Evolutionary conservation across 2,797 vertebrate species (phyloP), one percentile per base, ranked within the genome.

Genomic region (Acanthis flammea): DNA sequence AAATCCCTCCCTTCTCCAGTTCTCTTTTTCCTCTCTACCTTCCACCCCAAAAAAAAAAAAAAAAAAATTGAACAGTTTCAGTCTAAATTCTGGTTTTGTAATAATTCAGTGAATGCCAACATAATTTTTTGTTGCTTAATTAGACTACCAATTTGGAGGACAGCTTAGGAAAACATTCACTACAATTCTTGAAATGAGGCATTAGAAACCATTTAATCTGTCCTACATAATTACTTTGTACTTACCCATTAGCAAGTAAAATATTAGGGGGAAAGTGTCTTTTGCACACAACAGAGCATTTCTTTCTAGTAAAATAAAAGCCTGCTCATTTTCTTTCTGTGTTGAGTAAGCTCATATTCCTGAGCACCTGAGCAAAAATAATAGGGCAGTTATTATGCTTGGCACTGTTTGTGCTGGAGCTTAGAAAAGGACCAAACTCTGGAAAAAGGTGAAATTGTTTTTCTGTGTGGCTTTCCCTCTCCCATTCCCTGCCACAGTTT

Each of bases 131-230:
- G 31, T 81, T 72, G 25, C 76, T 78, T 88, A 90, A 91, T 95
- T 81, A 90, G 76, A 55, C 78, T 42, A 55, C 31, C 42, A 80
- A 22, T 85, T 87, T 89, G 81, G 86, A 86, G 39, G 58, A 77
- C 58, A 61, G 42, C 30, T 95, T 41, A 92, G 73, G 70, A 93
- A 97, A 96, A 92, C 44, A 60, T 48, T 72, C 58, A 35, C 76
- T 65, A 1, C 41, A 72, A 76, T 62, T 94, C 90, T 83, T 9
- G 2, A 76, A 86, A 60, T 35, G 70, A 93, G 71, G 41, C 70
- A 79, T 70, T 79, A 90, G 63, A 65, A 93, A 76, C 47, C 41
- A 42, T 81, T 94, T 84, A 33, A 84, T 80, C 70, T 88, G 73
- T 87, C 65, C 65, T 66, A 51, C 3, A 10, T 55, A 71, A 93